Base-by-base conservation (phyloP, 2,797 vertebrate species). In the Heterohyrax brucei region DNA sequence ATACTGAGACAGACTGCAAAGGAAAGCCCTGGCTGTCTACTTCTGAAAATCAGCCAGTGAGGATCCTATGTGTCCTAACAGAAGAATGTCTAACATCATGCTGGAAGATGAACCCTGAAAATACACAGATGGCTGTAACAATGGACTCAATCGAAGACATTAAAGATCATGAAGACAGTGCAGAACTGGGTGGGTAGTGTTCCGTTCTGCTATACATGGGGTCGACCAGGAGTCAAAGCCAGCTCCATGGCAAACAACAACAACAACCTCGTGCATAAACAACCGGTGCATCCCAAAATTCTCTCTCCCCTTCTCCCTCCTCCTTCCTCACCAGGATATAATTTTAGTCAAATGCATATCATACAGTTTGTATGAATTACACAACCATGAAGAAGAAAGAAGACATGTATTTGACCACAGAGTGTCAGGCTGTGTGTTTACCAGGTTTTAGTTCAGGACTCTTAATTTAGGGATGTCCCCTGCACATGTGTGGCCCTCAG, bases 341-440 rank as follows among this genome's bases (percentile, higher is more conserved):
- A 26, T 5, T 7, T 48, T 68, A 21, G 48, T 5, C n/a, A 9
- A 70, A 39, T 48, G 48, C 9, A 21, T 5, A 24, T 1, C n/a
- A 48, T 4, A 2, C 12, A 30, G 26, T 46, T 59, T 14, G 18
- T n/a, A 46, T 4, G n/a, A 77, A n/a, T 19, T 16, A 6, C 3
- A 18, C 61, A 10, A 14, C 1, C 22, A 18, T 9, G 30, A 68
- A 80, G 62, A n/a, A 8, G 3, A 24, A 78, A 39, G 2, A 39
- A 78, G 48, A 33, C 39, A 18, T 2, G 0, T 18, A 12, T 61
- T 13, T 44, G 26, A 33, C 10, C 4, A 10, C 2, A 28, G 0
- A 44, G 8, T 4, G 18, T 12, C 13, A 39, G 28, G 30, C 16
- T 61, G 2, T 30, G 3, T 19, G 28, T 21, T 33, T 26, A 16